phyloP scores from a whole-genome alignment of 2,888 invertebrate genomes.

The Plebejus melissa region DNA sequence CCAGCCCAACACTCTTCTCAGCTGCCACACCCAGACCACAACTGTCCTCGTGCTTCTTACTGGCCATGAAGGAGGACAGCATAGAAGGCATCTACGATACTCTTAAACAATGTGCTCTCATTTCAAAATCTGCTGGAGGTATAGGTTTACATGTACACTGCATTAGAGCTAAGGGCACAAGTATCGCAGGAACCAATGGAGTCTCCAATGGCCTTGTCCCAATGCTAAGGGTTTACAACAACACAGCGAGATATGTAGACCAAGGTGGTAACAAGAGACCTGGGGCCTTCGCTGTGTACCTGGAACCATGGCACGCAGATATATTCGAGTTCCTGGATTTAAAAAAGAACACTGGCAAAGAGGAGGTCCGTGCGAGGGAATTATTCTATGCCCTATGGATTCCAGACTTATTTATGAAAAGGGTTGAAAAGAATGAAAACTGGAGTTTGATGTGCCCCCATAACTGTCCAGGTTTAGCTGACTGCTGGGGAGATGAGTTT shows the following conservation, averaged over 20 bases:
- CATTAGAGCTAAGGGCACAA: conserved; percentile 93
- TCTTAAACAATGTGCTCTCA: conserved; percentile 93
- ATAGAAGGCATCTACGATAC: conserved; percentile 97
- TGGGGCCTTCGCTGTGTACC: conserved; percentile 97
- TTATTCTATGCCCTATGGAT: conserved; percentile 99
- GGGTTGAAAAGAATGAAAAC: conserved; percentile 88
- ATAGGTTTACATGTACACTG: conserved; percentile 98
- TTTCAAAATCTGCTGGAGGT: conserved; percentile 98
- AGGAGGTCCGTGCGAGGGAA: conserved; percentile 95
- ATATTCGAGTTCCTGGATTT: conserved; percentile 96
- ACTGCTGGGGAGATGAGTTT: conserved; percentile 97
- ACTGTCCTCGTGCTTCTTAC: conserved; percentile 95
- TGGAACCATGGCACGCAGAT: conserved; percentile 99
- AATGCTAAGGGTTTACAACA: conserved; percentile 96
- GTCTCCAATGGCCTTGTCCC: conserved; percentile 97
- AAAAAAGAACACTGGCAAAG: conserved; percentile 97
- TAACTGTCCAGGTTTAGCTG: conserved; percentile 92
- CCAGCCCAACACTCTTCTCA: conserved; percentile 97
- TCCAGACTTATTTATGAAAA: conserved; percentile 98
- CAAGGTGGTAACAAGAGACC: conserved; percentile 99
- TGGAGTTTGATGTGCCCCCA: conserved; percentile 99
- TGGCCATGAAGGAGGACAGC: conserved; percentile 96
- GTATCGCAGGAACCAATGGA: conserved; percentile 96
- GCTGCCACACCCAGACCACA: conserved; percentile 95
- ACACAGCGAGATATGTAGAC: conserved; percentile 97